phyloP scores from a whole-genome alignment of 2,797 vertebrate genomes.

The Ceryle rudis region DNA sequence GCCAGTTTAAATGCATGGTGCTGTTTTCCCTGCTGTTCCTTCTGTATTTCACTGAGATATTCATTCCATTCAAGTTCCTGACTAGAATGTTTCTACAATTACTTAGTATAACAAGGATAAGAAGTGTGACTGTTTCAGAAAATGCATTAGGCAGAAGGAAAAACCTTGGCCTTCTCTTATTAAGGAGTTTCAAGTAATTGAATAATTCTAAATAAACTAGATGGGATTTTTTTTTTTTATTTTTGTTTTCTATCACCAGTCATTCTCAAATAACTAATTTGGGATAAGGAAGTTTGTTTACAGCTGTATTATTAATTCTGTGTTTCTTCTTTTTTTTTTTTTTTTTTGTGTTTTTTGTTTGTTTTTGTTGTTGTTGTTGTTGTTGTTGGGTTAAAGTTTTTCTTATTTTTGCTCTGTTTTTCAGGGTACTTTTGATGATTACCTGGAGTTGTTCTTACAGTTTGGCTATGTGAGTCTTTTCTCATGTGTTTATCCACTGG shows the following conservation, averaged over 20 bases:
- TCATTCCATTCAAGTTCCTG: too few species aligned
- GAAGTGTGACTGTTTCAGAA: background rate
- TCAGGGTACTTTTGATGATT: constrained; percentile 98
- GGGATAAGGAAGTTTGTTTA: background rate
- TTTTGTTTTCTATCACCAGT: background rate
- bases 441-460: constrained; percentile 94
- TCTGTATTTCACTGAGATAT: background rate
- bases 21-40: background rate
- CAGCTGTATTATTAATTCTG: background rate
- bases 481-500: constrained; percentile 95
- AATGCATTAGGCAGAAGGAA: background rate
- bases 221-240: accelerated
- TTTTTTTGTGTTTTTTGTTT: background rate
- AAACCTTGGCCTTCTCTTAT: background rate
- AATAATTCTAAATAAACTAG: background rate
- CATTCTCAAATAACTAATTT: background rate
- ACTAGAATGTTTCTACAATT: background rate
- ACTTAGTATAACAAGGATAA: background rate
- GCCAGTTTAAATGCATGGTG: background rate
- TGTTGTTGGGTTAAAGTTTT: background rate
- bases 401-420: constrained; percentile 16
- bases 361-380: too few species aligned
- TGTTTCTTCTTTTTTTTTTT: background rate
- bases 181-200: background rate
- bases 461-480: constrained; percentile 98